Conservation (phyloP, 2,888 invertebrate genomes). For the Xestia c-nigrum region DNA sequence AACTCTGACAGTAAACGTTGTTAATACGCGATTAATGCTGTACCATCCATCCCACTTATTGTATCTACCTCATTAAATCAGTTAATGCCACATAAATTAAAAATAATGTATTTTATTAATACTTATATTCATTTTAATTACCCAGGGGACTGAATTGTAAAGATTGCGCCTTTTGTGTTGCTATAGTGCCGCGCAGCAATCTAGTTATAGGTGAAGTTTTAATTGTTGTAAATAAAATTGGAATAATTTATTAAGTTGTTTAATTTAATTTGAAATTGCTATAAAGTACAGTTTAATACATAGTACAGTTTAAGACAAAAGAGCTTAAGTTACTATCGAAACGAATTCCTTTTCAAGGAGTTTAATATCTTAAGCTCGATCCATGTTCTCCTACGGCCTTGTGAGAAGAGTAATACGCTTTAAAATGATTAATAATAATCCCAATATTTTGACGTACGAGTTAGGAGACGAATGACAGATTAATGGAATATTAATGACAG, state of each 20-base stretch:
- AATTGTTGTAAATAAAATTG: neutral
- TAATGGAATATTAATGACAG: neutral
- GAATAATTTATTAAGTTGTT: neutral
- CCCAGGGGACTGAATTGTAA: constrained; percentile 8
- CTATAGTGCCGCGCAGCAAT: neutral
- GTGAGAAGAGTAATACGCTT: neutral
- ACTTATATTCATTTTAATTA: constrained; percentile 25
- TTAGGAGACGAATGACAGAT: neutral
- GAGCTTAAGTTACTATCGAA: neutral
- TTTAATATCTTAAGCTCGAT: neutral
- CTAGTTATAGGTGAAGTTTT: neutral
- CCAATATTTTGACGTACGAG: constrained; percentile 10
- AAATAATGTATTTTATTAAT: constrained; percentile 22
- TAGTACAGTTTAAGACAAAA: neutral
- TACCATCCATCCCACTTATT: neutral
- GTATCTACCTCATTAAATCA: constrained; percentile 22
- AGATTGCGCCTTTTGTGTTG: constrained; percentile 1
- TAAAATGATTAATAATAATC: neutral
- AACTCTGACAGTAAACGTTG: neutral
- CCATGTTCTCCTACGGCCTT: constrained; percentile 3
- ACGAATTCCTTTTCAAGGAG: neutral
- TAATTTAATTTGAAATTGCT: neutral
- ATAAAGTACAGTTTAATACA: neutral
- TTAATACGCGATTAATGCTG: constrained; percentile 19
- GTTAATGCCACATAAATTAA: constrained; percentile 31